Percentiles rank a stretch among this genome's conserved stretches.
phyloP scores from a whole-genome alignment of 1,140 invertebrate genomes.

The Drosophila pectinifera region DNA sequence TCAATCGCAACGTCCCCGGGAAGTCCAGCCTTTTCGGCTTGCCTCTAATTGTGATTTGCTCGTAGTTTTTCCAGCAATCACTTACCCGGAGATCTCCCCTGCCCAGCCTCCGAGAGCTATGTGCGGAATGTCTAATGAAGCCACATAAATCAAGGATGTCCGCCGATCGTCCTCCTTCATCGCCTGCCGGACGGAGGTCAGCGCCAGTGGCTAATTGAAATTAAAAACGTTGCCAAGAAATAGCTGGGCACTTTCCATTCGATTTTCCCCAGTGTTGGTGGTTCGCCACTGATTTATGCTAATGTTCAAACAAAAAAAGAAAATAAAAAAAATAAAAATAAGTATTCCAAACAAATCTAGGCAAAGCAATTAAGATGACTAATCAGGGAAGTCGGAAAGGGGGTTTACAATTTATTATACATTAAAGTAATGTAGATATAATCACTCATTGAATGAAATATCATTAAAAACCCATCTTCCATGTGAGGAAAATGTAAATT shows the following conservation, averaged over 20 bases:
- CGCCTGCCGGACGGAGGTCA: conserved; percentile 20
- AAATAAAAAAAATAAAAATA: background rate
- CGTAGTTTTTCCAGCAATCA: conserved; percentile 66
- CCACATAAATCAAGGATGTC: conserved; percentile 78
- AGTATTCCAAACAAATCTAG: background rate
- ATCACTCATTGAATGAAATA: background rate
- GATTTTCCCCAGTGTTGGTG: conserved; percentile 6
- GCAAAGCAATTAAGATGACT: background rate
- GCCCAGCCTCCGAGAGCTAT: conserved; percentile 24
- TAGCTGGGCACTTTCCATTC: conserved; percentile 31
- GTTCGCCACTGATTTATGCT: conserved; percentile 39
- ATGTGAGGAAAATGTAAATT: too few species aligned
- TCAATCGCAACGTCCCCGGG: conserved; percentile 56
- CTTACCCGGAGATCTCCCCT: conserved; percentile 34
- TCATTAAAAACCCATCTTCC: background rate
- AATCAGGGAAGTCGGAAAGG: background rate
- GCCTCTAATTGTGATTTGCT: conserved; percentile 16
- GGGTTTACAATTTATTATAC: background rate
- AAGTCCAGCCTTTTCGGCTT: too few species aligned
- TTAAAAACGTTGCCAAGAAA: conserved; percentile 71
- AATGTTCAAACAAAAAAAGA: conserved; percentile 16
- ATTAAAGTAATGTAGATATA: background rate
- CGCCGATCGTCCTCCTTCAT: background rate
- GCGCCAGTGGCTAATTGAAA: conserved; percentile 67
- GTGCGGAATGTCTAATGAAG: conserved; percentile 82